phyloP scores from a whole-genome alignment of 2,113 vertebrate species.

The Alligator sinensis region DNA sequence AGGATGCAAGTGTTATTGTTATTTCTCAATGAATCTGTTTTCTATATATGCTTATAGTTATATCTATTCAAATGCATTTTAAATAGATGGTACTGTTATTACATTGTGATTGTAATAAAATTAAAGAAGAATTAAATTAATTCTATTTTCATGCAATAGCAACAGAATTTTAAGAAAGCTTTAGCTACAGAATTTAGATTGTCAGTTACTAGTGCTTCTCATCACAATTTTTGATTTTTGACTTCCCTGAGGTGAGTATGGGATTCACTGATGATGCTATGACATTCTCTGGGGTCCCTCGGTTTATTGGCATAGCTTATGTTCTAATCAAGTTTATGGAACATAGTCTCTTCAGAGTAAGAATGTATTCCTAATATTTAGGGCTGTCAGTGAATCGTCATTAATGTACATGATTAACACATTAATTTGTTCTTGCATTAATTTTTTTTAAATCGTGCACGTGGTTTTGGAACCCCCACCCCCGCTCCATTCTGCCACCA shows the following conservation, averaged over 20 bases:
- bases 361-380: neutral
- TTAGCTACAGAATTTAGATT: neutral
- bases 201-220: neutral
- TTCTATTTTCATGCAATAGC: neutral
- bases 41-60: neutral
- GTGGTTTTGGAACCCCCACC: too few species aligned
- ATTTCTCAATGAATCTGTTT: neutral
- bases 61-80: neutral
- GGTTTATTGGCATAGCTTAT: neutral
- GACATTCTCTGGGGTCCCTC: neutral
- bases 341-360: neutral
- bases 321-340: neutral
- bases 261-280: neutral
- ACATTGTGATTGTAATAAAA: neutral
- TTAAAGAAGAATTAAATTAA: neutral
- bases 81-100: neutral
- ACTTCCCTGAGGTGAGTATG: neutral
- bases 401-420: too few species aligned
- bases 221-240: neutral
- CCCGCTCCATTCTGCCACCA: too few species aligned
- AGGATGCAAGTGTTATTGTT: neutral
- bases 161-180: neutral
- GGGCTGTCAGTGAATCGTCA: too few species aligned
- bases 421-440: too few species aligned
- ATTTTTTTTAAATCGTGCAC: too few species aligned